Conservation (phyloP, 2,797 vertebrate genomes). For the Artibeus jamaicensis region DNA sequence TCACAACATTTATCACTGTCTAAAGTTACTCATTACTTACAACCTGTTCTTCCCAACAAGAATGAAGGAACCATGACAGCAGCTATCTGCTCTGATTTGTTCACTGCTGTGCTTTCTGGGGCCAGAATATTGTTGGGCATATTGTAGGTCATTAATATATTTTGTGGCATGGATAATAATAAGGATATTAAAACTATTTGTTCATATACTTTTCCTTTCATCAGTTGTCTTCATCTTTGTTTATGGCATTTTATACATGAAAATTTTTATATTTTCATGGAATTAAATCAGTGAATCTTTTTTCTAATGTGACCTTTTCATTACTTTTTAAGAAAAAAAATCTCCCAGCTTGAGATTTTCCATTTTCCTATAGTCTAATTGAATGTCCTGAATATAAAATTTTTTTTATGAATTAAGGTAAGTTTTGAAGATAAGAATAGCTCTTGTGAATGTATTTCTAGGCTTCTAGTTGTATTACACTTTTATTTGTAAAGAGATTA, state of each 20-base stretch:
- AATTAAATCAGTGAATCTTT: background rate
- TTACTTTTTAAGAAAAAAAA: background rate
- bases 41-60: background rate
- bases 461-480: background rate
- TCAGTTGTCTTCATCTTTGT: background rate
- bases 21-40: background rate
- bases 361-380: background rate
- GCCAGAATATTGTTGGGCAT: background rate
- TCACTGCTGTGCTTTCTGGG: background rate
- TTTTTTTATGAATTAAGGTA: slow-evolving; percentile 14
- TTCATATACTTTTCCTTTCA: background rate
- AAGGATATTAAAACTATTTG: background rate
- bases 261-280: background rate
- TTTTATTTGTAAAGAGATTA: background rate
- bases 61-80: background rate
- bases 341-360: background rate
- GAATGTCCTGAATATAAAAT: slow-evolving; percentile 21
- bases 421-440: background rate
- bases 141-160: background rate
- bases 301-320: background rate
- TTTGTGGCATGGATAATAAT: background rate
- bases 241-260: background rate
- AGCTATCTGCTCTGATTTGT: background rate
- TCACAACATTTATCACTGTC: background rate
- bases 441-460: background rate